These are phyloP conservation scores for Diadegma fenestrale DNA, from an alignment of 2,888 invertebrate genomes.

Conservation along the genomic window DNA sequence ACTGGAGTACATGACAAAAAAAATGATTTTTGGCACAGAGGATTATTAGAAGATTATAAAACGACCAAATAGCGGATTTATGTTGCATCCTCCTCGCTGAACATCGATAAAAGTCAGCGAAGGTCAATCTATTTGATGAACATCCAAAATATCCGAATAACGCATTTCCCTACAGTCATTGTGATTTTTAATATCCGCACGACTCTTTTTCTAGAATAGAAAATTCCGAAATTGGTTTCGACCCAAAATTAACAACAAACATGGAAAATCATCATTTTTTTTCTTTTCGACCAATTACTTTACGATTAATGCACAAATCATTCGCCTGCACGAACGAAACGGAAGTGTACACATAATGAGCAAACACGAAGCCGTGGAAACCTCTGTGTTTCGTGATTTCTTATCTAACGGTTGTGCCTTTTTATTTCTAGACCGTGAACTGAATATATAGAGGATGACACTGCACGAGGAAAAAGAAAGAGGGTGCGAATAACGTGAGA, in stretches of 20 bases:
- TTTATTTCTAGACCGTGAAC: not conserved
- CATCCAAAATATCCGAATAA: not conserved
- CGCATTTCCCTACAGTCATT: not conserved
- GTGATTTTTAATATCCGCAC: not conserved
- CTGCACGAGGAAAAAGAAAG: slow-evolving; percentile 1
- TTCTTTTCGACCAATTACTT: not conserved
- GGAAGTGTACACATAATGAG: not conserved
- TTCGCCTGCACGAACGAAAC: not conserved
- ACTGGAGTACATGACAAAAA: not conserved
- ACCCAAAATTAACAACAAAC: not conserved
- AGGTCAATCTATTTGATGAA: not conserved
- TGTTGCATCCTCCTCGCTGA: not conserved
- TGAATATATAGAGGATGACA: not conserved
- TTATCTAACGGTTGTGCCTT: not conserved
- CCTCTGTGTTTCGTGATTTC: not conserved
- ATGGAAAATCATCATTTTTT: not conserved
- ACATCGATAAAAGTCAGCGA: not conserved
- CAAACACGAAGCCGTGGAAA: not conserved
- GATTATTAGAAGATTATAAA: slow-evolving; percentile 14
- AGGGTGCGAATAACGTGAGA: slow-evolving; percentile 39
- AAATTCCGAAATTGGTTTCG: not conserved
- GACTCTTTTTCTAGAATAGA: not conserved
- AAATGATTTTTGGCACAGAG: slow-evolving; percentile 17
- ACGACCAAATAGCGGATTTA: not conserved
- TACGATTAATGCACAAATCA: not conserved